phyloP scores from a whole-genome alignment of 92 coral and sea anemone genomes.

The Parazoanthus swiftii region DNA sequence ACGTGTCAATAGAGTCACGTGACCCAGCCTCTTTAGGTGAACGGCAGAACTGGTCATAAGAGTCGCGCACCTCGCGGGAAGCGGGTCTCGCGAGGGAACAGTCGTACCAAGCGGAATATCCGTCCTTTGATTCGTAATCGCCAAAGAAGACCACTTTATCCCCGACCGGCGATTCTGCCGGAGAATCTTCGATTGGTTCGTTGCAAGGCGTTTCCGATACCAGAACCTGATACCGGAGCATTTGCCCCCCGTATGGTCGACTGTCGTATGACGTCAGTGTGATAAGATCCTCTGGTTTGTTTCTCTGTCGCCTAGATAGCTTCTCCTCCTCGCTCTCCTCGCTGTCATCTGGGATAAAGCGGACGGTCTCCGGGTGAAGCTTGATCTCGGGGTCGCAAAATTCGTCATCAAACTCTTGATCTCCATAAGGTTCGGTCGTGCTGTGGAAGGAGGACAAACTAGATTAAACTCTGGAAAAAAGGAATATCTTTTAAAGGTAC shows the following conservation, averaged over 20 bases:
- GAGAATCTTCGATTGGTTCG: constrained; percentile 51
- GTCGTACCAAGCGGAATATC: constrained; percentile 80
- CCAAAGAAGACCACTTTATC: constrained; percentile 81
- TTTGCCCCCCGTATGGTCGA: constrained; percentile 64
- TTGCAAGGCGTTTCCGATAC: constrained; percentile 39
- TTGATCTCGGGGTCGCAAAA: constrained; percentile 82
- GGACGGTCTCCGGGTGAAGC: constrained; percentile 83
- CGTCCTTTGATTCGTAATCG: constrained; percentile 62
- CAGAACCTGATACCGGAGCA: constrained; percentile 59
- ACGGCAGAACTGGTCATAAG: constrained; percentile 91
- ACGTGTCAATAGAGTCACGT: constrained; percentile 82
- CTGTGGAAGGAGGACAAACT: constrained; percentile 36
- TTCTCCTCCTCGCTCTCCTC: constrained; percentile 47
- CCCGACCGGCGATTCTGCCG: constrained; percentile 23
- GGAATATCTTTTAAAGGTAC: neutral
- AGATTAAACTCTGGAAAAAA: neutral
- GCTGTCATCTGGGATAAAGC: constrained; percentile 76
- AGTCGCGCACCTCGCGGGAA: constrained; percentile 94
- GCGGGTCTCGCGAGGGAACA: constrained; percentile 87
- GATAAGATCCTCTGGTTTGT: constrained; percentile 66
- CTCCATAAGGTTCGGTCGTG: constrained; percentile 57
- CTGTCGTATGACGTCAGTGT: constrained; percentile 66
- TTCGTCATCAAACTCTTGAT: constrained; percentile 75
- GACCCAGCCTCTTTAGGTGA: constrained; percentile 79
- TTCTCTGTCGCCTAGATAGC: constrained; percentile 48